Conservation (phyloP, 2,797 vertebrate species). For the Ciconia nigra region DNA sequence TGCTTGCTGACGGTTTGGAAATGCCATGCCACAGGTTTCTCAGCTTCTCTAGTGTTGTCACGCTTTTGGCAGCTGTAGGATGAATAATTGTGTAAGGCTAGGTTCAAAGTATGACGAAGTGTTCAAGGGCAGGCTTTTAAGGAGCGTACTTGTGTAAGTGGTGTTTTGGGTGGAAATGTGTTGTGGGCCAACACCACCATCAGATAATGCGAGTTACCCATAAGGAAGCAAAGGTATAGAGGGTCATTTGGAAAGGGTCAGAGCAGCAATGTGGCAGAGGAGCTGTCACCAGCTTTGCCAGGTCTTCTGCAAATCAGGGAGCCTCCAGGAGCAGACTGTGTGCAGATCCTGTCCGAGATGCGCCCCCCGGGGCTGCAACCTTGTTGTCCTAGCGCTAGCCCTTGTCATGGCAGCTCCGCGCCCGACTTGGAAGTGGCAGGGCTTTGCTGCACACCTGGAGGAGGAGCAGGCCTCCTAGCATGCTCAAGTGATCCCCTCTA, state of each 20-base stretch:
- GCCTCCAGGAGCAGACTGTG: not conserved
- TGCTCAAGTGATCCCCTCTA: not conserved
- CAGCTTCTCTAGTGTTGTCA: not conserved
- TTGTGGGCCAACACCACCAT: not conserved
- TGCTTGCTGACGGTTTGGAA: not conserved
- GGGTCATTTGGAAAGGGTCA: not conserved
- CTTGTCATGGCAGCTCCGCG: not conserved
- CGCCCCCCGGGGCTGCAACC: not conserved
- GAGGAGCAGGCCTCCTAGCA: not conserved
- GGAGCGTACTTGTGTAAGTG: not conserved
- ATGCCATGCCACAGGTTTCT: not conserved
- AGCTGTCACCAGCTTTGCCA: not conserved
- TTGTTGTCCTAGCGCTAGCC: not conserved
- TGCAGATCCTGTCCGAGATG: not conserved
- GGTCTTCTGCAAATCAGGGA: not conserved
- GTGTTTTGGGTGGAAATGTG: not conserved
- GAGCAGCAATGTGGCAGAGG: not conserved
- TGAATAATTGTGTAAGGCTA: not conserved
- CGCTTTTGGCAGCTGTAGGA: not conserved
- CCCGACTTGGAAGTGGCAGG: not conserved
- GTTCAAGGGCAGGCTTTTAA: not conserved
- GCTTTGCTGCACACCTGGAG: not conserved
- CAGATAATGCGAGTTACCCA: accelerated
- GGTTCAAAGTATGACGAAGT: not conserved
- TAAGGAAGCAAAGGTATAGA: not conserved